Evolutionary conservation across 2,113 vertebrate species (phyloP), one percentile per base, ranked within the genome.

Genomic region (Pyxicephalus adspersus): DNA sequence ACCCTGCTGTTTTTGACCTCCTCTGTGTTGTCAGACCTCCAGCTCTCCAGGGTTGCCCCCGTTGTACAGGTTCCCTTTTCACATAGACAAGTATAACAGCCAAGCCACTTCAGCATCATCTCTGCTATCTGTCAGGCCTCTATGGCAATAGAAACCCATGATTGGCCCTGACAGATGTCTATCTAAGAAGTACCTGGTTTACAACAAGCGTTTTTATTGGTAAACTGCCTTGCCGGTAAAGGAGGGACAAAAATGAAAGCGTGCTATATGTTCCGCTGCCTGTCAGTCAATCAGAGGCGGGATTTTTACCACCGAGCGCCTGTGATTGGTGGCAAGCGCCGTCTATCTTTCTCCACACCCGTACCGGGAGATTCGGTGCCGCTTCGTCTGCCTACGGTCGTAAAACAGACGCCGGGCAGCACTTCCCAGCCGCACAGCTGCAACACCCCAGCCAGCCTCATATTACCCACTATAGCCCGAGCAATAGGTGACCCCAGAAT

Each of bases 291-390:
- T 2, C 0, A 54, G 38, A 38, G 71, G 50, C 6, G 76, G 51
- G 23, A 9, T 29, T 1, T 25, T 38, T 22, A 71, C 26, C 64
- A 26, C 68, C 71, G 70, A 18, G 2, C n/a, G n/a, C 58, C 5
- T 38, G 34, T 75, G 22, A n/a, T 65, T 64, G 45, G 61, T 29
- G 22, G 34, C 55, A 22, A 13, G 4, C 19, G 13, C 20, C 22
- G 61, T 50, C 70, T n/a, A 57, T 75, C 15, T n/a, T 38, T 52
- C 20, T 7, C 25, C 29, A 54, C 60, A 45, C 38, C 28, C 18
- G 54, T 65, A 82, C 70, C 80, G 71, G 71, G 68, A 25, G 68
- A 52, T 57, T 26, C 76, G 76, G 52, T 55, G 3, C 77, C 77
- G 64, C 29, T 34, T 45, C 5, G 15, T 9, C 8, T 38, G 38